Conservation (phyloP, 2,113 vertebrate species). For the Panthera leo region DNA sequence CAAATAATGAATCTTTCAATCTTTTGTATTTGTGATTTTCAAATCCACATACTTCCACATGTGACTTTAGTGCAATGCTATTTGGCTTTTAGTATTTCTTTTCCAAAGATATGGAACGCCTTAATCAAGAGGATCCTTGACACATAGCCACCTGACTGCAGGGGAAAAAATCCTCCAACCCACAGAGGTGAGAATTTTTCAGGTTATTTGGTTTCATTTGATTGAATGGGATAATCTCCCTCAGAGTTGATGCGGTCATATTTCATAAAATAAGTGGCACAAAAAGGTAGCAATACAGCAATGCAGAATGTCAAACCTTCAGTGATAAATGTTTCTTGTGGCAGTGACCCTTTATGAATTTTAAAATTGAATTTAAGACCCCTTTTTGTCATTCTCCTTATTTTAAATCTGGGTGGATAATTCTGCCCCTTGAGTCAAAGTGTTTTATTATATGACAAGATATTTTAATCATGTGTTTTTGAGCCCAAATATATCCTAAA, state of each 20-base stretch:
- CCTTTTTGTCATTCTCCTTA: not conserved
- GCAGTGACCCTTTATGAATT: not conserved
- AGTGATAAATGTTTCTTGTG: not conserved
- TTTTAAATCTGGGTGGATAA: not conserved
- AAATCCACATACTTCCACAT: not conserved
- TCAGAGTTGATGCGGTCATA: not conserved
- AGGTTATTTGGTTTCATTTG: not conserved
- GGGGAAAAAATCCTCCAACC: not conserved
- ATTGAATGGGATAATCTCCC: not conserved
- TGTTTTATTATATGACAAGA: conserved; percentile 37
- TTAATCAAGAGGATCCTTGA: conserved; percentile 8
- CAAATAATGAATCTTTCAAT: not conserved
- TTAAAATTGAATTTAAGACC: conserved; percentile 28
- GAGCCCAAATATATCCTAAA: not conserved
- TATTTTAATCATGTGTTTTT: conserved; percentile 26
- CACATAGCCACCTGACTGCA: not conserved
- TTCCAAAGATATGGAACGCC: not conserved
- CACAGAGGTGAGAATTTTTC: not conserved
- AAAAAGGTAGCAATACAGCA: not conserved
- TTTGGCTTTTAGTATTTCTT: not conserved
- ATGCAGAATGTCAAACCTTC: not conserved
- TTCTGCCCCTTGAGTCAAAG: not conserved
- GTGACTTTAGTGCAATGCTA: not conserved
- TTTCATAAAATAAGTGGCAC: not conserved
- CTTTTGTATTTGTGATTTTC: not conserved